Percentiles rank a stretch among this genome's conserved stretches.
phyloP scores from a whole-genome alignment of 2,797 vertebrate genomes.

The Phyllotis vaccarum region DNA sequence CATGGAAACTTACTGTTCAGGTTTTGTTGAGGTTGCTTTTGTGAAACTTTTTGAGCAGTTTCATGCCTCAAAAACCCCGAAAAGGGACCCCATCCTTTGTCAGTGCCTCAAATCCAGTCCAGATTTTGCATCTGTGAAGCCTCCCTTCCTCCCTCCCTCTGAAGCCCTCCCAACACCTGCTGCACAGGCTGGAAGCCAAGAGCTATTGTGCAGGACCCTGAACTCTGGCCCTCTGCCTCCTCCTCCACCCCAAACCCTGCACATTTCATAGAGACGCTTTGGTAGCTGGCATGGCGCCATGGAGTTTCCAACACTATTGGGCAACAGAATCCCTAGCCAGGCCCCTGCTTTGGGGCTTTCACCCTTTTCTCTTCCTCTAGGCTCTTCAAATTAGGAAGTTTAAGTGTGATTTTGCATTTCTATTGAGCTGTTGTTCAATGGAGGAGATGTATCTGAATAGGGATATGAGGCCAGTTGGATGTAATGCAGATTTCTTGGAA shows the following conservation, averaged over 20 bases:
- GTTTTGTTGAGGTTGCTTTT: background rate
- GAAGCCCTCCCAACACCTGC: slow-evolving; percentile 86
- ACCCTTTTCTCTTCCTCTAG: slow-evolving; percentile 59
- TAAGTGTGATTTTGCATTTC: slow-evolving; percentile 79
- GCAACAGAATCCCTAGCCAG: slow-evolving; percentile 76
- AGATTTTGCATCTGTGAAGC: slow-evolving; percentile 82
- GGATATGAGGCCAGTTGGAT: slow-evolving; percentile 51
- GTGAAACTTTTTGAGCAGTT: slow-evolving; percentile 22
- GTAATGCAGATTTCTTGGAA: slow-evolving; percentile 59
- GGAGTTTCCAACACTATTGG: slow-evolving; percentile 79
- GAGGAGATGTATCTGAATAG: slow-evolving; percentile 53
- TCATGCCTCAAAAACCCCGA: background rate
- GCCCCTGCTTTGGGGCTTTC: slow-evolving; percentile 54
- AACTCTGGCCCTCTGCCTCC: slow-evolving; percentile 83
- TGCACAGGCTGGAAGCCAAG: slow-evolving; percentile 86
- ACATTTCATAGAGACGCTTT: slow-evolving; percentile 78
- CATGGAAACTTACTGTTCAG: background rate
- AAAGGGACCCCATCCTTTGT: slow-evolving; percentile 57
- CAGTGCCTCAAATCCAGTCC: slow-evolving; percentile 83
- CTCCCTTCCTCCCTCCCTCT: slow-evolving; percentile 21
- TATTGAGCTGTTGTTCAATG: slow-evolving; percentile 72
- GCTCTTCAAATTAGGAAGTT: slow-evolving; percentile 69
- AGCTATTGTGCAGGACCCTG: slow-evolving; percentile 81
- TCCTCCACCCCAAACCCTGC: slow-evolving; percentile 79
- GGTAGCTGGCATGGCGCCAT: slow-evolving; percentile 82